phyloP scores from a whole-genome alignment of 2,888 invertebrate genomes.

The Andricus curvator region DNA sequence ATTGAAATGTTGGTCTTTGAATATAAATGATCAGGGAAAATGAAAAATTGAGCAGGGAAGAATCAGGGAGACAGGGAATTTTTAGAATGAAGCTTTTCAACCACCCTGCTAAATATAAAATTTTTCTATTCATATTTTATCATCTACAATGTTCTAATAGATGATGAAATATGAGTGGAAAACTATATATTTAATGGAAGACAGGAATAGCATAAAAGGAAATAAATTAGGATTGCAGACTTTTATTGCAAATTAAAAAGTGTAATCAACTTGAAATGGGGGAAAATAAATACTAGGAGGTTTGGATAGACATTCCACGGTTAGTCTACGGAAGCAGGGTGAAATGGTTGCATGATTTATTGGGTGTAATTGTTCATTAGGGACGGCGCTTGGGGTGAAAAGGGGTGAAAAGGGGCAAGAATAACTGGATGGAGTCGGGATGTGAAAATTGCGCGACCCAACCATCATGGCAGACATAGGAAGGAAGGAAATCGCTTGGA shows the following conservation, averaged over 20 bases:
- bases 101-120: too few relatives aligned
- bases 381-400: conserved; percentile 21
- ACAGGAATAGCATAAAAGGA: too few relatives aligned
- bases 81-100: too few relatives aligned
- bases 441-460: conserved; percentile 36
- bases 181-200: too few relatives aligned
- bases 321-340: conserved; percentile 15
- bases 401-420: conserved; percentile 33
- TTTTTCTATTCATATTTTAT: too few relatives aligned
- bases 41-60: too few relatives aligned
- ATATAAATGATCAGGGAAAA: too few relatives aligned
- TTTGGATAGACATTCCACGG: not conserved
- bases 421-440: conserved; percentile 37
- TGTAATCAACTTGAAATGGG: not conserved
- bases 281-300: not conserved
- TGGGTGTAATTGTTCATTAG: conserved; percentile 38
- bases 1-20: too few relatives aligned
- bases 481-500: conserved; percentile 42
- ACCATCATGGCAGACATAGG: conserved; percentile 16
- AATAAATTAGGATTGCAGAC: not conserved
- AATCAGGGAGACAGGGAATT: too few relatives aligned
- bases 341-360: conserved; percentile 37
- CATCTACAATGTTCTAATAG: too few relatives aligned
- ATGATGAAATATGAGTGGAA: too few relatives aligned
- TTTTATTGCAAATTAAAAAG: not conserved